These are phyloP conservation scores for Mantis religiosa DNA, from an alignment of 2,888 invertebrate species.

Conservation along the genomic window DNA sequence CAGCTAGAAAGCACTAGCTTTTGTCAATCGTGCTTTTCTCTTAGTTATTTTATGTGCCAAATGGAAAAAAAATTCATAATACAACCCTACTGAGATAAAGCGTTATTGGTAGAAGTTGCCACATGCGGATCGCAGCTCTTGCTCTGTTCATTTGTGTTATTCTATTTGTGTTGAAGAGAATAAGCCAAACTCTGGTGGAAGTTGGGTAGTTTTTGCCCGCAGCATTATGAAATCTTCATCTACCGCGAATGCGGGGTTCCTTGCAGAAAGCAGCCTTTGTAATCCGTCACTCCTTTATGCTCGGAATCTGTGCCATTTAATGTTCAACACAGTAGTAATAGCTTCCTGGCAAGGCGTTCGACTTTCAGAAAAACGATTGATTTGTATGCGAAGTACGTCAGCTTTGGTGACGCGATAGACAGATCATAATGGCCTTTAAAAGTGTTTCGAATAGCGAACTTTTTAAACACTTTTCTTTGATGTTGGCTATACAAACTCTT, in stretches of 20 bases:
- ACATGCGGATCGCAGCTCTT: no score
- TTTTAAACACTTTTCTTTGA: background rate
- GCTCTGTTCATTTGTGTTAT: no score
- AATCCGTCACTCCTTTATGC: background rate
- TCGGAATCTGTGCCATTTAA: background rate
- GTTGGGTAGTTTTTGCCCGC: background rate
- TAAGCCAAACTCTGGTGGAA: background rate
- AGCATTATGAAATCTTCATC: background rate
- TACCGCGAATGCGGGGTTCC: background rate
- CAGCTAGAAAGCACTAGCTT: no score
- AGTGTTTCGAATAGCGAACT: background rate
- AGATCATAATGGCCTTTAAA: background rate
- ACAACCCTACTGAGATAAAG: no score
- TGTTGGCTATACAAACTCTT: no score
- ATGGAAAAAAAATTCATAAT: no score
- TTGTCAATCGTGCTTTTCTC: no score
- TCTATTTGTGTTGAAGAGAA: no score
- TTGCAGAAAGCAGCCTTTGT: background rate
- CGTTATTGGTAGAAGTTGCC: no score
- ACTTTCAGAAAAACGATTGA: background rate
- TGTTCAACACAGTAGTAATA: background rate
- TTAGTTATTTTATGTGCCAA: no score
- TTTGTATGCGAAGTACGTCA: background rate
- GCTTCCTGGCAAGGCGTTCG: background rate
- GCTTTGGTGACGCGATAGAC: background rate